Conservation (phyloP, 2,888 invertebrate species). For the Athrips mouffetella region DNA sequence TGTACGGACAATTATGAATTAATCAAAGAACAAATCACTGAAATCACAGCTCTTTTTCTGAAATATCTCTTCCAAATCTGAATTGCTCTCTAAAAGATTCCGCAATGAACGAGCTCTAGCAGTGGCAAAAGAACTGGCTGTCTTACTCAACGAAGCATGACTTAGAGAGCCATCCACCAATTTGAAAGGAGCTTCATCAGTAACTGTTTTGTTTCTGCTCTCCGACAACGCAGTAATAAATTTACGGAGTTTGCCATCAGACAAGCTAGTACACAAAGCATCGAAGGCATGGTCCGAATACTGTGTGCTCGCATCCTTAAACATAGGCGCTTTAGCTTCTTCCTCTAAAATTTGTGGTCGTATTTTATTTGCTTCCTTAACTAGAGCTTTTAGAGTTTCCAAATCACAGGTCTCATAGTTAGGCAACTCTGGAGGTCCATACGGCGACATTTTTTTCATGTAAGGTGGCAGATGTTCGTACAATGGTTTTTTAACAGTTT, state of each 20-base stretch:
- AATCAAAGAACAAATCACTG: too few species aligned
- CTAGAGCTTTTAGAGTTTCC: conserved; percentile 40
- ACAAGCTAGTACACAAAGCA: conserved; percentile 51
- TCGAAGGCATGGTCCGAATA: conserved; percentile 51
- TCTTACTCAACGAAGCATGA: conserved; percentile 29
- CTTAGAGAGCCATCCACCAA: not conserved
- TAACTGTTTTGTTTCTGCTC: too few species aligned
- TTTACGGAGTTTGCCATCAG: conserved; percentile 43
- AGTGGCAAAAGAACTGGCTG: conserved; percentile 38
- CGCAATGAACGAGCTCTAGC: conserved; percentile 45
- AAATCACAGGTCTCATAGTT: conserved; percentile 52
- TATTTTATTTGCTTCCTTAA: conserved; percentile 39
- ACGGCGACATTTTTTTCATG: conserved; percentile 54
- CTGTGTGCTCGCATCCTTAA: conserved; percentile 45
- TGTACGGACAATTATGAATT: too few species aligned
- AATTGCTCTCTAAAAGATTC: conserved; percentile 37
- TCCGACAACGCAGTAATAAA: conserved; percentile 29
- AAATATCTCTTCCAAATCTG: conserved; percentile 53
- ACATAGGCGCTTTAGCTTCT: conserved; percentile 31
- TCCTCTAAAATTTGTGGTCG: conserved; percentile 24
- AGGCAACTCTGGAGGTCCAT: conserved; percentile 42
- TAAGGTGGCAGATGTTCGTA: conserved; percentile 56
- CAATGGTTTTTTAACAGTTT: conserved; percentile 49
- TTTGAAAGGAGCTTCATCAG: not conserved
- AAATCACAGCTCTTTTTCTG: conserved; percentile 40